phyloP scores from a whole-genome alignment of 2,888 invertebrate species.

The Lamellibrachia columna region DNA sequence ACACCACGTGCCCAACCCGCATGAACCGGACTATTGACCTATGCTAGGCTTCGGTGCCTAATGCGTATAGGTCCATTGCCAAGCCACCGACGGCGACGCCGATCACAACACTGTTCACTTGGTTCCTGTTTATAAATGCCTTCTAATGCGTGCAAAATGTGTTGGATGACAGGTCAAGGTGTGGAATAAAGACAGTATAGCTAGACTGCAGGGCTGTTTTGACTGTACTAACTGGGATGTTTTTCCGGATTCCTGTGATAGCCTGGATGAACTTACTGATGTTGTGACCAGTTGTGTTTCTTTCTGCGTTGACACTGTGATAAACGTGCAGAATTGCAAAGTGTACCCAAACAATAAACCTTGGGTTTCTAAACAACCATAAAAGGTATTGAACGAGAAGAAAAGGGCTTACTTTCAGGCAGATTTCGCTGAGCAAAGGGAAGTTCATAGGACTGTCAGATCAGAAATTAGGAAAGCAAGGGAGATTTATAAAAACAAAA shows the following conservation, averaged over 20 bases:
- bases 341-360: not conserved
- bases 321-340: not conserved
- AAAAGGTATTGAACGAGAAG: not conserved
- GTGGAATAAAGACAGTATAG: not conserved
- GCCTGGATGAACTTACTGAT: not conserved
- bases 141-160: not conserved
- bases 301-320: not conserved
- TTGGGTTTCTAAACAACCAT: not conserved
- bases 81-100: not conserved
- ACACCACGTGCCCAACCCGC: not conserved
- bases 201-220: not conserved
- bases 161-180: not conserved
- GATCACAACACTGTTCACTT: conserved; percentile 1
- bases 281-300: not conserved
- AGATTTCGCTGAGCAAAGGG: not conserved
- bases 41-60: not conserved
- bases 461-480: no score
- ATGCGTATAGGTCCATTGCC: not conserved
- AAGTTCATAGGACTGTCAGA: not conserved
- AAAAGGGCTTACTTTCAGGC: not conserved
- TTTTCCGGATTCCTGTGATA: not conserved
- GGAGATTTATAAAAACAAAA: no score
- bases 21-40: not conserved
- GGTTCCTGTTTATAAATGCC: not conserved
- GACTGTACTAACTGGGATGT: not conserved